A percentile compares a stretch with the other conserved stretches of the same genome.
phyloP scores from a whole-genome alignment of 2,113 vertebrate genomes.

The Ifrita kowaldi region DNA sequence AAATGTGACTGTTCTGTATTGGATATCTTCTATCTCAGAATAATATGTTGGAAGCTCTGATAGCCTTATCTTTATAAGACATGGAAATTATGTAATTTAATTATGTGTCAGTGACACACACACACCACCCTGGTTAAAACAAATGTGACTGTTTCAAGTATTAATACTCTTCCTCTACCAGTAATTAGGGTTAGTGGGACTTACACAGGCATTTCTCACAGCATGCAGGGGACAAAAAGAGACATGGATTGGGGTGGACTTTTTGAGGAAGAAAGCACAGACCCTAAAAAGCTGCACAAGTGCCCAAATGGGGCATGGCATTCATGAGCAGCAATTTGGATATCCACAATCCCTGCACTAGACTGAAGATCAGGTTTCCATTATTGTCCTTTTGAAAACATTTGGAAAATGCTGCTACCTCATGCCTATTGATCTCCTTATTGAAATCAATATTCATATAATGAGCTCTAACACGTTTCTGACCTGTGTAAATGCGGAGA shows the following conservation, averaged over 20 bases:
- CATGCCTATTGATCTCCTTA: slow-evolving; percentile 21
- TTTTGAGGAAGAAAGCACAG: not conserved
- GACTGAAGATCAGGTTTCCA: not conserved
- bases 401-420: slow-evolving; percentile 22
- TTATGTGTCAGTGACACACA: not conserved
- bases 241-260: not conserved
- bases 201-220: not conserved
- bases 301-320: not conserved
- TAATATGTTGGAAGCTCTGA: not conserved
- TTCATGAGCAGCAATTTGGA: not conserved
- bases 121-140: not conserved
- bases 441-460: slow-evolving; percentile 56
- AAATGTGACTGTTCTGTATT: not conserved
- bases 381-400: slow-evolving; percentile 11
- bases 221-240: not conserved
- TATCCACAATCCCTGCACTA: not conserved
- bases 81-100: not conserved
- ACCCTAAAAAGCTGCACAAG: not conserved
- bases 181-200: not conserved
- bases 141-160: not conserved
- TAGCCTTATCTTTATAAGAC: not conserved
- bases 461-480: slow-evolving; percentile 12
- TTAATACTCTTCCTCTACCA: not conserved
- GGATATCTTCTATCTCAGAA: not conserved
- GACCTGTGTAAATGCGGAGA: slow-evolving; percentile 26